phyloP scores from a whole-genome alignment of 1,140 invertebrate genomes.

The Ceratina calcarata region DNA sequence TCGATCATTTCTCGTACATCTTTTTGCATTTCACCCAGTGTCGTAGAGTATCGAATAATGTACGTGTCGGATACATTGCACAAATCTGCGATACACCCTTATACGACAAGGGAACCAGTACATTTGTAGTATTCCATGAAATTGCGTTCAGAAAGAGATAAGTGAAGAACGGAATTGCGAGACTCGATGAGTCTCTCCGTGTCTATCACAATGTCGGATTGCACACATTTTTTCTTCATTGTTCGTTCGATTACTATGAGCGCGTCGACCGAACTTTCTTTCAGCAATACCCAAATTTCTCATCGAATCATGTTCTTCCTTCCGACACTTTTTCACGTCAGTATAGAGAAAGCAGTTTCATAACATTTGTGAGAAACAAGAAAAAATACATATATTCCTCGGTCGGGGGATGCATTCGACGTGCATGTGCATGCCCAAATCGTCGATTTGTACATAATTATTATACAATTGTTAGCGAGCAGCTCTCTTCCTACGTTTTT shows the following conservation, averaged over 20 bases:
- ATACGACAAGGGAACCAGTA: background rate
- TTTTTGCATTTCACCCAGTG: slow-evolving; percentile 39
- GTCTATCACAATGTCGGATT: slow-evolving; percentile 10
- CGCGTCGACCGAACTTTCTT: background rate
- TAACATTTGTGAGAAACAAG: background rate
- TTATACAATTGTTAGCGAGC: slow-evolving; percentile 12
- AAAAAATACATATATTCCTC: background rate
- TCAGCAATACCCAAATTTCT: background rate
- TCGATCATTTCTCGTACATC: slow-evolving; percentile 12
- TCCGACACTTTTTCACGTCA: slow-evolving; percentile 47
- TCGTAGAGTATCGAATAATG: slow-evolving; percentile 26
- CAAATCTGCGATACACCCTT: slow-evolving; percentile 30
- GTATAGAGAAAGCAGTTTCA: slow-evolving; percentile 18
- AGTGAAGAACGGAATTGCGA: too few relatives aligned
- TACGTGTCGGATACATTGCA: slow-evolving; percentile 47
- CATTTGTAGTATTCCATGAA: background rate
- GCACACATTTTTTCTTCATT: slow-evolving; percentile 34
- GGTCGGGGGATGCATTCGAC: background rate
- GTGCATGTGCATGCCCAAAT: slow-evolving; percentile 19
- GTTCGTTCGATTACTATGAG: slow-evolving; percentile 16
- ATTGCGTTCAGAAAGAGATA: background rate
- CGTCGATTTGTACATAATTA: slow-evolving; percentile 48
- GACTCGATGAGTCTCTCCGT: background rate
- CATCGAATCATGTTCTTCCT: slow-evolving; percentile 64
- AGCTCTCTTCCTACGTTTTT: slow-evolving; percentile 33